These are phyloP conservation scores for Erpornis zantholeuca DNA, from an alignment of 2,113 vertebrate genomes.

Conservation along the genomic window DNA sequence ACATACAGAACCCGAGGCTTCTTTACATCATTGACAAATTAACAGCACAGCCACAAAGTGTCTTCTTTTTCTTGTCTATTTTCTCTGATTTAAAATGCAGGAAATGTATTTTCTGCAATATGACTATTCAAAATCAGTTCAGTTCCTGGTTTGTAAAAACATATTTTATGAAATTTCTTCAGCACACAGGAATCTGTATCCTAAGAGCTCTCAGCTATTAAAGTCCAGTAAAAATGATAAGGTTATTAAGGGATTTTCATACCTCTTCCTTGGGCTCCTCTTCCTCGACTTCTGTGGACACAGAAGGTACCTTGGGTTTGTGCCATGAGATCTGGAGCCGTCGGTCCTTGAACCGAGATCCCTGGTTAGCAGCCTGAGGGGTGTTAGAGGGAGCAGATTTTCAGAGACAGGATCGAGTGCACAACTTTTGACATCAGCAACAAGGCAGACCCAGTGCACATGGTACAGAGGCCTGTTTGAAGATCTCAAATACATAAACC, in stretches of 20 bases:
- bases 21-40: not conserved
- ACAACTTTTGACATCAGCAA: not conserved
- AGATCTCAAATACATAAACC: not conserved
- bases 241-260: not conserved
- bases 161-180: not conserved
- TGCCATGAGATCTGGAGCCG: conserved; percentile 94
- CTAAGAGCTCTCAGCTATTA: not conserved
- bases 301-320: conserved; percentile 92
- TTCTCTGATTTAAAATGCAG: not conserved
- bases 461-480: rapidly evolving
- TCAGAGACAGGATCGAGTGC: not conserved
- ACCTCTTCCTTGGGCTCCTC: conserved; percentile 94
- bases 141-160: not conserved
- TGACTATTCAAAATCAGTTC: not conserved
- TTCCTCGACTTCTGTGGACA: conserved; percentile 89
- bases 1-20: not conserved
- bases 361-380: conserved; percentile 92
- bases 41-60: not conserved
- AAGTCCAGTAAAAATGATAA: not conserved
- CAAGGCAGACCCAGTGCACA: not conserved
- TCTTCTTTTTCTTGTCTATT: rapidly evolving
- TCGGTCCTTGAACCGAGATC: conserved; percentile 95
- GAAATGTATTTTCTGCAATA: not conserved
- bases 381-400: not conserved
- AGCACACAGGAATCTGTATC: not conserved